These are phyloP conservation scores for Arenaria interpres DNA, from an alignment of 2,113 vertebrate species.

Conservation along the genomic window DNA sequence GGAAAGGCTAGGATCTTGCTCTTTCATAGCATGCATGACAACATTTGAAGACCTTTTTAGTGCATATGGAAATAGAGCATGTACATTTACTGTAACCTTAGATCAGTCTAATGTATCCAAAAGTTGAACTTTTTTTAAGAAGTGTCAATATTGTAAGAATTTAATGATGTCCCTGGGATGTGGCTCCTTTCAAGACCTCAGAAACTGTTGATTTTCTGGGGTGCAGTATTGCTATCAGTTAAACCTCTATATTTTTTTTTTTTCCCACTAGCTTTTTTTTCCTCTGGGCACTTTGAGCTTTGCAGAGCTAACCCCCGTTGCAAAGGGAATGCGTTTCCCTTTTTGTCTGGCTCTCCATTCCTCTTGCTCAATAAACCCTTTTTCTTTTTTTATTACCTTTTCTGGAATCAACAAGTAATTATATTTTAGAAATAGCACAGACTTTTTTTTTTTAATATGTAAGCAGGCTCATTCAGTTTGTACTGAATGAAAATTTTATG, in stretches of 20 bases:
- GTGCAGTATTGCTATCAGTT: neutral
- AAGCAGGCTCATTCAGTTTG: neutral
- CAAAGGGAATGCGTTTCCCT: neutral
- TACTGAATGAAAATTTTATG: neutral
- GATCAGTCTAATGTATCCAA: neutral
- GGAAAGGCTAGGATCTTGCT: too few relatives aligned
- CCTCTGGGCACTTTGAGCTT: neutral
- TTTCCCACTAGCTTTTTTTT: neutral
- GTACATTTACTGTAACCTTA: neutral
- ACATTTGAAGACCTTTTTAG: neutral
- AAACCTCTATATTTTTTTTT: neutral
- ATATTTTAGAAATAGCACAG: neutral
- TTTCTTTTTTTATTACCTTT: neutral
- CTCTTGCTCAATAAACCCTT: neutral
- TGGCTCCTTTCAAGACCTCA: neutral
- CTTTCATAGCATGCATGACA: neutral
- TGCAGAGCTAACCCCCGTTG: neutral
- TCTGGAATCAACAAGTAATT: neutral
- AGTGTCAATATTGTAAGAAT: neutral
- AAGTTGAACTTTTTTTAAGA: neutral
- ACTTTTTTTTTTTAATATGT: neutral
- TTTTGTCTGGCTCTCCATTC: neutral
- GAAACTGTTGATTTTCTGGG: neutral
- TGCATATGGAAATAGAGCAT: rapidly evolving
- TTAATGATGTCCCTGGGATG: too few relatives aligned